Base-by-base conservation (phyloP, 2,797 vertebrate genomes). In the Garrulus glandarius region DNA sequence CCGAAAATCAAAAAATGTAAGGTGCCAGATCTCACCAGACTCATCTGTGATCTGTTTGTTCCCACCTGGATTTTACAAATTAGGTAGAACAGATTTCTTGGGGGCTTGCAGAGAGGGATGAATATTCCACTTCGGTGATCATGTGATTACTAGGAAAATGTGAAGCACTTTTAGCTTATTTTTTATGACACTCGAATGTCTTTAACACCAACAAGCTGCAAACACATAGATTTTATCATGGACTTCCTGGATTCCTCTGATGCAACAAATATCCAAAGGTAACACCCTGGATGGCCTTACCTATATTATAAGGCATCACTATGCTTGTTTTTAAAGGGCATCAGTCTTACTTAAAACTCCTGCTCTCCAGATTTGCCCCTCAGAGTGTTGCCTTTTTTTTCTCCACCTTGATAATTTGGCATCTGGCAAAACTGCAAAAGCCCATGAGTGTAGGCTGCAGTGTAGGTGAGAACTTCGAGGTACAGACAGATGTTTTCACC, bases 181-280 rank as follows among this genome's bases (percentile, higher is more conserved):
- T 89, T 89, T 83, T 39, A 53, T 26, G 27, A 56, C 19, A 56
- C 9, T 36, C 6, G 0, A 19, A 79, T 34, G 7, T n/a, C 37
- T 36, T 72, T 21, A 56, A 21, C 21, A 68, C 19, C 52, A 65
- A 15, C 20, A 77, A 32, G 30, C 10, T 49, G 30, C 15, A 84
- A 87, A 56, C 41, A 63, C 0, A 0, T 1, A 39, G 56, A 77
- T 37, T 74, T 49, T 53, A 22, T 24, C 24, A 37, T 0, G 30
- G 44, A 24, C 43, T 43, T 55, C 8, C 27, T 44, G 37, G 9
- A 57, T 29, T 60, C 52, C 87, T 32, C 44, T 70, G 36, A 43
- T 50, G 26, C 30, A 82, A 69, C 7, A 74, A 82, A 72, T 34
- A 49, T 2, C 56, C 57, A 53, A 79, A 63, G 26, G 32, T 11